Evolutionary conservation across 2,888 invertebrate genomes (phyloP).

Genomic region (Drosophila lutescens): DNA sequence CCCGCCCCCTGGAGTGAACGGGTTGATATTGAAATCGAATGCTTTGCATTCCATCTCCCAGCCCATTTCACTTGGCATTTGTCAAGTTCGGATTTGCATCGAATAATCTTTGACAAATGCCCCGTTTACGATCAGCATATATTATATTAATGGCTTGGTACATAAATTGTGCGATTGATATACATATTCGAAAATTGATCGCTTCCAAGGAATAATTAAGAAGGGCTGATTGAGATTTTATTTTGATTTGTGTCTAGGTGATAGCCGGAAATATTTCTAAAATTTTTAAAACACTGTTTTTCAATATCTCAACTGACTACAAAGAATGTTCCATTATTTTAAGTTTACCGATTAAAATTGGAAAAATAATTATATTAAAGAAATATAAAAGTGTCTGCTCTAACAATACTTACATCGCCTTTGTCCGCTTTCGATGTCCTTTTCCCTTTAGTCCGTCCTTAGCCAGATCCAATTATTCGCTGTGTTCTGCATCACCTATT

Average conservation of each 20-base stretch:
- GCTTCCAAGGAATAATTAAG: neutral
- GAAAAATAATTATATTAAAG: neutral
- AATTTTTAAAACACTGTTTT: too few relatives aligned
- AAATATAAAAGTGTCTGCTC: neutral
- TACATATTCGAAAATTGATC: conserved; percentile 15
- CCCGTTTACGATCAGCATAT: conserved; percentile 34
- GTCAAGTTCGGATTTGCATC: conserved; percentile 42
- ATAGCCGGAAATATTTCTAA: neutral
- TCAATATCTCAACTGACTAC: neutral
- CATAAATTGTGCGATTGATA: conserved; percentile 1
- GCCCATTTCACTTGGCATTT: conserved; percentile 34
- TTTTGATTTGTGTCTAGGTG: neutral
- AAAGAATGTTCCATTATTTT: neutral
- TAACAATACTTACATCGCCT: neutral
- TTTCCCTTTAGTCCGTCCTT: neutral
- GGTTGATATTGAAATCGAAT: conserved; percentile 30
- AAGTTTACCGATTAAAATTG: too few relatives aligned
- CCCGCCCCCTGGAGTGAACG: conserved; percentile 27
- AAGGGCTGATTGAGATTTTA: neutral
- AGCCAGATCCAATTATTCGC: conserved; percentile 35
- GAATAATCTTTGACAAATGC: conserved; percentile 37
- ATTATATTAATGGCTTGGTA: conserved; percentile 31
- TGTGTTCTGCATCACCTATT: conserved; percentile 20
- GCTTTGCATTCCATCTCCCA: conserved; percentile 8
- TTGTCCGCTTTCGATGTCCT: neutral